Evolutionary conservation across 2,113 vertebrate species (phyloP).

Genomic region (Atlantisia rogersi): DNA sequence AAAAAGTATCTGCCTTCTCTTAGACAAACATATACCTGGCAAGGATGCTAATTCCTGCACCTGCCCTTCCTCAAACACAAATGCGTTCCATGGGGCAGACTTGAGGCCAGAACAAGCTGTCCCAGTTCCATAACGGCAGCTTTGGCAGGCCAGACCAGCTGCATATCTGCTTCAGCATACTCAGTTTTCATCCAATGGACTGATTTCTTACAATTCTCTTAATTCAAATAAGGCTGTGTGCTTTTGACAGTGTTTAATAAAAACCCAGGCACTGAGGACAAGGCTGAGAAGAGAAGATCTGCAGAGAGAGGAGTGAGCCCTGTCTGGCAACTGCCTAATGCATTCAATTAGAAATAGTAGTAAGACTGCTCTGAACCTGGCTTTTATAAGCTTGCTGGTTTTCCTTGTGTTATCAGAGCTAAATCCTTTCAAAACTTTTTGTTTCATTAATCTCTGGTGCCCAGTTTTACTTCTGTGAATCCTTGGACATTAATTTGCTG

Average conservation of each 20-base stretch:
- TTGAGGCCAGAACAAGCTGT: neutral
- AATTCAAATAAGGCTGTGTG: neutral
- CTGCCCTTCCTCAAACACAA: neutral
- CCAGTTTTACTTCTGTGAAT: neutral
- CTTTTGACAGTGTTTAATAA: neutral
- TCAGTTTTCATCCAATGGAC: neutral
- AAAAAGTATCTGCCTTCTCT: neutral
- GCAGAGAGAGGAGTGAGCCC: neutral
- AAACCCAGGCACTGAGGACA: neutral
- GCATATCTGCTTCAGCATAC: neutral
- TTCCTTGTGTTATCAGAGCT: neutral
- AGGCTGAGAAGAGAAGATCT: neutral
- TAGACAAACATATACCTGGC: neutral
- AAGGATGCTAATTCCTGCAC: neutral
- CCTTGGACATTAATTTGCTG: neutral
- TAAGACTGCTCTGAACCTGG: slow-evolving; percentile 6
- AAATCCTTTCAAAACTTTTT: neutral
- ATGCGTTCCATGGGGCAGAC: neutral
- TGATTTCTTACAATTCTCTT: neutral
- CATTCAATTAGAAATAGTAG: neutral
- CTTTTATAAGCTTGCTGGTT: slow-evolving; percentile 16
- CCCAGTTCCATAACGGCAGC: neutral
- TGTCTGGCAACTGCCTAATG: neutral
- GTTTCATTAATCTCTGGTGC: neutral
- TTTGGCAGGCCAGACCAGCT: neutral